Evolutionary conservation across 2,888 invertebrate species (phyloP).

Genomic region (Aphelenchoides bicaudatus): DNA sequence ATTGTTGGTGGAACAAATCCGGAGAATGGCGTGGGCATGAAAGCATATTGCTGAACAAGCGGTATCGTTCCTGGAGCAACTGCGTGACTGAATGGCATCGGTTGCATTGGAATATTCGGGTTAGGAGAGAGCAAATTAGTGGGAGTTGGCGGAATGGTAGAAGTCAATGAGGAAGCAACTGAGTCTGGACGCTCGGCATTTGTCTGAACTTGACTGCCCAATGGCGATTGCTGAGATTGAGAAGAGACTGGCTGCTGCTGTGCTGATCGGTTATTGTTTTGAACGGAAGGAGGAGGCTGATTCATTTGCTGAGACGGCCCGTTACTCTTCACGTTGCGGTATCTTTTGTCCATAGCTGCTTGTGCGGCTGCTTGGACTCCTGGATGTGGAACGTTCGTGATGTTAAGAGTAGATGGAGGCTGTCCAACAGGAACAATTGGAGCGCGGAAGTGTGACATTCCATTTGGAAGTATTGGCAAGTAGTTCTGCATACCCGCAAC

Average conservation of each 20-base stretch:
- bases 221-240: neutral
- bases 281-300: conserved; percentile 12
- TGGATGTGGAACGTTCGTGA: conserved; percentile 17
- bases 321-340: too few relatives aligned
- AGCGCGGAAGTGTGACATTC: conserved; percentile 1
- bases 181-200: conserved; percentile 40
- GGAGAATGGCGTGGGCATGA: conserved; percentile 34
- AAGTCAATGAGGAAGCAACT: conserved; percentile 37
- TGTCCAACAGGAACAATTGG: conserved; percentile 20
- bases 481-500: conserved; percentile 18
- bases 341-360: conserved; percentile 14
- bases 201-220: neutral
- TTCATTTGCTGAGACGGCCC: too few relatives aligned
- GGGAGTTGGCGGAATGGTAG: conserved; percentile 40
- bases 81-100: conserved; percentile 9
- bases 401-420: conserved; percentile 16
- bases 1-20: conserved; percentile 21
- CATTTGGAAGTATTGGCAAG: conserved; percentile 14
- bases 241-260: conserved; percentile 9
- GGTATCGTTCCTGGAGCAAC: conserved; percentile 26
- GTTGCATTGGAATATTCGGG: conserved; percentile 24
- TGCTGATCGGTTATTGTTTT: neutral
- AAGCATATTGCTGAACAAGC: conserved; percentile 28
- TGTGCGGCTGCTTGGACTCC: conserved; percentile 12
- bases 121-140: conserved; percentile 36